phyloP scores from a whole-genome alignment of 2,113 vertebrate genomes.

The Coryphaenoides rupestris region DNA sequence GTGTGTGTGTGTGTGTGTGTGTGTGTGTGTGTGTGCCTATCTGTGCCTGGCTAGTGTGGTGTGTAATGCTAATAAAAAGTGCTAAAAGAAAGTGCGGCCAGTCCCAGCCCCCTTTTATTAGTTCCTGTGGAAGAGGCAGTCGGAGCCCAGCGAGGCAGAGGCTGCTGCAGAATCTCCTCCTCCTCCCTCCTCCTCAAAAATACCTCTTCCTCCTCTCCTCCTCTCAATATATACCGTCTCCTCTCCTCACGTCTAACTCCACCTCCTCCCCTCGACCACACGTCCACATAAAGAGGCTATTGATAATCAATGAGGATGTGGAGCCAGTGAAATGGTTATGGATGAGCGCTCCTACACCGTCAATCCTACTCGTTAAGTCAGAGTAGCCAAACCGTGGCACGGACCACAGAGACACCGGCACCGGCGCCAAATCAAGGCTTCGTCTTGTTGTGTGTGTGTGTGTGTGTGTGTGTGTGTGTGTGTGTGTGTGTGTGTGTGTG shows the following conservation, averaged over 20 bases:
- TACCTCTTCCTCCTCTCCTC: too few species aligned
- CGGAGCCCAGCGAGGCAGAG: conserved; percentile 58
- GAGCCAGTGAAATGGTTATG: conserved; percentile 50
- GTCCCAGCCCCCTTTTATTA: conserved; percentile 63
- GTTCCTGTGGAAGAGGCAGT: conserved; percentile 59
- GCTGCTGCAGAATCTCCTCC: conserved; percentile 74
- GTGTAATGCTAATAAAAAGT: conserved; percentile 13
- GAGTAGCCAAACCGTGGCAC: too few species aligned
- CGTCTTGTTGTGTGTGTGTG: too few species aligned
- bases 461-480: too few species aligned
- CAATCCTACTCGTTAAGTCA: background rate
- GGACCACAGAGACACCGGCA: too few species aligned
- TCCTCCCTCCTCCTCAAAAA: too few species aligned
- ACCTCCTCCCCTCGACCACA: conserved; percentile 63
- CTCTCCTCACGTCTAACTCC: too few species aligned
- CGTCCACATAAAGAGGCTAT: conserved; percentile 75
- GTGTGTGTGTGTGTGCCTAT: background rate
- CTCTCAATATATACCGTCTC: too few species aligned
- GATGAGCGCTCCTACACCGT: conserved; percentile 15
- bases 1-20: conserved; percentile 3
- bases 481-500: too few species aligned
- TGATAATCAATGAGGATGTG: conserved; percentile 83
- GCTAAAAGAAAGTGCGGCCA: conserved; percentile 32
- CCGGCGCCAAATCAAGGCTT: too few species aligned
- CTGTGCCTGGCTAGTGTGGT: background rate